These are phyloP conservation scores for Ephestia elutella DNA, from an alignment of 1,140 invertebrate species.

Conservation along the genomic window DNA sequence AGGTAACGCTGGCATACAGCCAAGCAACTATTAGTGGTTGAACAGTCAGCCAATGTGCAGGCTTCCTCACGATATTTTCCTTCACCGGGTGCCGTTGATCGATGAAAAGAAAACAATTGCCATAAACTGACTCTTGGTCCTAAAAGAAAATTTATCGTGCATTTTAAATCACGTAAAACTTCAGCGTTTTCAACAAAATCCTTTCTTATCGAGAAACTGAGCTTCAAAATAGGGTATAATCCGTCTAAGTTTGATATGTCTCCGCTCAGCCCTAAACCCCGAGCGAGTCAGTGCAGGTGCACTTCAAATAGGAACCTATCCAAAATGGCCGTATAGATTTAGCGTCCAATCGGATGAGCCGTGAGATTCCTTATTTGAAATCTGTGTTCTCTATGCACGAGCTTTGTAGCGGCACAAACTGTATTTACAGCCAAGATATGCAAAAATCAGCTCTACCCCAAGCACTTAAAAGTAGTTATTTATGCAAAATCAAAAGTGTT, in stretches of 20 bases:
- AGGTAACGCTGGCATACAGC: too few relatives aligned
- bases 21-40: too few relatives aligned
- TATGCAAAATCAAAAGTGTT: conserved; percentile 10
- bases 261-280: background rate
- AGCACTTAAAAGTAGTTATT: conserved; percentile 9
- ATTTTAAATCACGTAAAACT: too few relatives aligned
- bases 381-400: conserved; percentile 45
- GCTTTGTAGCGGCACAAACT: conserved; percentile 16
- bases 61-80: too few relatives aligned
- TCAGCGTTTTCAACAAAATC: too few relatives aligned
- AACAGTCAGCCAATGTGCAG: too few relatives aligned
- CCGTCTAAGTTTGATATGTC: background rate
- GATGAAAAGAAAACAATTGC: too few relatives aligned
- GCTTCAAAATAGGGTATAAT: conserved; percentile 9
- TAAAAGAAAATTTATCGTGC: too few relatives aligned
- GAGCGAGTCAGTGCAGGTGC: conserved; percentile 16
- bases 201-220: background rate
- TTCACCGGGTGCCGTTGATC: too few relatives aligned
- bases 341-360: conserved; percentile 40
- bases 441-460: conserved; percentile 16
- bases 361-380: conserved; percentile 47
- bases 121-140: too few relatives aligned
- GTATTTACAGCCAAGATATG: background rate
- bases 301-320: conserved; percentile 10
- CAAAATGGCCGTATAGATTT: conserved; percentile 20